Evolutionary conservation across 2,113 vertebrate species (phyloP).

Genomic region (Ceuthmochares aereus): DNA sequence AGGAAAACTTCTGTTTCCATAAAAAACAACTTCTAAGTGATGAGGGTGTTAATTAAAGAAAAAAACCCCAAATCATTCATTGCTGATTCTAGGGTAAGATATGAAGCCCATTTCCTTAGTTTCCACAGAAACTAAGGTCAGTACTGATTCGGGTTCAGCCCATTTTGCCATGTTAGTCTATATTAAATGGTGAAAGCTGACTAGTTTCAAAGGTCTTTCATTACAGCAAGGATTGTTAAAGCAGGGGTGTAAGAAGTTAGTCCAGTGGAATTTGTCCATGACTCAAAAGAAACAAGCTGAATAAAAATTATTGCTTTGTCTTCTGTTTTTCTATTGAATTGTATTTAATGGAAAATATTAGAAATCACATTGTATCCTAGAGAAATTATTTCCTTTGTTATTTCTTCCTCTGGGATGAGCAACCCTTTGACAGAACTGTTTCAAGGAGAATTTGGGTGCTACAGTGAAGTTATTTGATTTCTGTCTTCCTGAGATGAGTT

Average conservation of each 20-base stretch:
- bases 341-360: background rate
- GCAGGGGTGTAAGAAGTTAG: background rate
- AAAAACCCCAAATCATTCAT: background rate
- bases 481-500: background rate
- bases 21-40: background rate
- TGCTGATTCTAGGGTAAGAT: background rate
- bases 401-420: background rate
- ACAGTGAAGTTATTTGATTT: background rate
- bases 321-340: background rate
- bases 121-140: background rate
- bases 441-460: background rate
- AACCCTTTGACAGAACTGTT: background rate
- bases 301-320: background rate
- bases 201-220: background rate
- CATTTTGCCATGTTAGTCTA: background rate
- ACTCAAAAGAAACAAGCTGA: background rate
- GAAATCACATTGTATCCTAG: background rate
- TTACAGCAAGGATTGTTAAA: background rate
- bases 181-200: background rate
- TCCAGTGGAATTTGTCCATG: background rate
- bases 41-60: background rate
- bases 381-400: background rate
- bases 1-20: background rate
- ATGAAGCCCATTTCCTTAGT: background rate
- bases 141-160: background rate